A percentile compares a stretch with the other conserved stretches of the same genome.
Evolutionary conservation across 2,113 vertebrate genomes (phyloP).

Genomic region (Saguinus imperator): DNA sequence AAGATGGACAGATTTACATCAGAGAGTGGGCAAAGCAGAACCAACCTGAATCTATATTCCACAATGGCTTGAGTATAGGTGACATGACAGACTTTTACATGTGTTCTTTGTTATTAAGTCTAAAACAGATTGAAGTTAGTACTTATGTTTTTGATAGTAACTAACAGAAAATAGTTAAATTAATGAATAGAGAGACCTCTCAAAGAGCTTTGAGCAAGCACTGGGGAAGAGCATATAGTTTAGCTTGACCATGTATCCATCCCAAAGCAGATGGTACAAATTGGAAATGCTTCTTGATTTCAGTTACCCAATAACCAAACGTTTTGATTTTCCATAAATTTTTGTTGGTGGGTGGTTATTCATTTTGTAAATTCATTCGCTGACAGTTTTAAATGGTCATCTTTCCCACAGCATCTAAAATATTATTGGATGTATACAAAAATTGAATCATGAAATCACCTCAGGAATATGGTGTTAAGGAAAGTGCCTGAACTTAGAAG

Average conservation of each 20-base stretch:
- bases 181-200: not conserved
- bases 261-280: not conserved
- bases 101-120: not conserved
- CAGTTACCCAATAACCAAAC: not conserved
- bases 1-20: not conserved
- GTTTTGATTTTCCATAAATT: not conserved
- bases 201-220: not conserved
- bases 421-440: conserved; percentile 7
- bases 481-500: conserved; percentile 37
- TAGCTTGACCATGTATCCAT: not conserved
- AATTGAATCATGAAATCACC: not conserved
- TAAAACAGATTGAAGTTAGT: not conserved
- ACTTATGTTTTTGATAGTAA: not conserved
- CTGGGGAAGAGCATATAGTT: not conserved
- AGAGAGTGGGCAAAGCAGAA: not conserved
- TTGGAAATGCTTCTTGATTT: not conserved
- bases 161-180: not conserved
- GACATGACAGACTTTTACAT: not conserved
- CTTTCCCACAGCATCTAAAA: not conserved
- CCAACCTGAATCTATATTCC: not conserved
- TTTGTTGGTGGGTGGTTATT: not conserved
- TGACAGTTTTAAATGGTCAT: not conserved
- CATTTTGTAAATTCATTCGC: not conserved
- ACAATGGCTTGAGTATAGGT: not conserved
- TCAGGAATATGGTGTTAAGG: not conserved